Evolutionary conservation across 2,888 invertebrate genomes (phyloP).

Genomic region (Tethea ocularis): DNA sequence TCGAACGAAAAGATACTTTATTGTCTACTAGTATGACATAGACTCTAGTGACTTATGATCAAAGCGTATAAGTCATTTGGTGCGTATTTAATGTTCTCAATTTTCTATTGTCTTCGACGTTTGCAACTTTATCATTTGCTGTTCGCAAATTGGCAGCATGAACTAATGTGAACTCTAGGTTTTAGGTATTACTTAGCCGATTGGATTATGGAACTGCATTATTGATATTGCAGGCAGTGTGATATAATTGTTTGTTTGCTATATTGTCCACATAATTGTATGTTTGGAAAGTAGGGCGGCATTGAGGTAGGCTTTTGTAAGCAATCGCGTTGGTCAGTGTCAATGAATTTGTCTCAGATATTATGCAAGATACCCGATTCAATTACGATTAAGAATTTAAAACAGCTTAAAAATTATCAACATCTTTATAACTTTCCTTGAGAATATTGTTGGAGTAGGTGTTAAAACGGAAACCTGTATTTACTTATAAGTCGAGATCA

Average conservation of each 20-base stretch:
- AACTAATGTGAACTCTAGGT: slow-evolving; percentile 46
- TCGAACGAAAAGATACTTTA: slow-evolving; percentile 33
- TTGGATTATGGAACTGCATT: slow-evolving; percentile 14
- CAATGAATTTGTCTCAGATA: slow-evolving; percentile 74
- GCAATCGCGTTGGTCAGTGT: slow-evolving; percentile 73
- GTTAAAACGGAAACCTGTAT: neutral
- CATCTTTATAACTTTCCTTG: too few relatives aligned
- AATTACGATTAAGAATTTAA: slow-evolving; percentile 7
- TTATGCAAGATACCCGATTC: slow-evolving; percentile 51
- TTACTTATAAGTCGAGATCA: neutral
- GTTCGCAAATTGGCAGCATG: slow-evolving; percentile 14
- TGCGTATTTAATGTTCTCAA: slow-evolving; percentile 53
- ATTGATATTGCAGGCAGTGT: slow-evolving; percentile 32
- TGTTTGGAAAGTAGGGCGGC: slow-evolving; percentile 79
- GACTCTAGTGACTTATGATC: slow-evolving; percentile 20
- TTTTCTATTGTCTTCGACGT: slow-evolving; percentile 58
- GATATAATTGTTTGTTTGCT: slow-evolving; percentile 69
- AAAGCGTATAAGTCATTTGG: slow-evolving; percentile 33
- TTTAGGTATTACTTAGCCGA: slow-evolving; percentile 26
- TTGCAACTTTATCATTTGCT: slow-evolving; percentile 25
- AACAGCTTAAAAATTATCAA: neutral
- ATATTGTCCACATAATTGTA: slow-evolving; percentile 68
- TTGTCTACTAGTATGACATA: slow-evolving; percentile 14
- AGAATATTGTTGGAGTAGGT: too few relatives aligned
- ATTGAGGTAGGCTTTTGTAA: slow-evolving; percentile 79